These are phyloP conservation scores for Oncorhynchus nerka DNA, from an alignment of 2,113 vertebrate species.

Conservation along the genomic window DNA sequence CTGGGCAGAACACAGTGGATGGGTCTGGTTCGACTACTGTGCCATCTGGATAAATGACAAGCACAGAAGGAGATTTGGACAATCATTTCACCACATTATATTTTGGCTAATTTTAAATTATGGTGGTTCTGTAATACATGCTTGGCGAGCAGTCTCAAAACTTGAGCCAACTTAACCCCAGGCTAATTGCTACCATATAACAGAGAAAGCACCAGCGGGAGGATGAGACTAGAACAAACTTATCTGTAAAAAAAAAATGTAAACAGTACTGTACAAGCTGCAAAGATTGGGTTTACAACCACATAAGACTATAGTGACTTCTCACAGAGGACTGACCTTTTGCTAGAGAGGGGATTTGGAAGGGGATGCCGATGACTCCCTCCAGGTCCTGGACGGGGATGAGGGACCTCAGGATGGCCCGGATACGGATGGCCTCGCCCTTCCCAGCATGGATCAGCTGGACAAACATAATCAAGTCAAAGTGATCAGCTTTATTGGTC, in stretches of 20 bases:
- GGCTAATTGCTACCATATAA: constrained; percentile 53
- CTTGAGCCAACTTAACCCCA: no score
- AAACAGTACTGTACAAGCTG: neutral
- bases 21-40: constrained; percentile 87
- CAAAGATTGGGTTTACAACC: neutral
- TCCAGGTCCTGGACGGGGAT: constrained; percentile 89
- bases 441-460: constrained; percentile 91
- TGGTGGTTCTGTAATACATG: no score
- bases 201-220: no score
- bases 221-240: no score
- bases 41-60: constrained; percentile 79
- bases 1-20: constrained; percentile 91
- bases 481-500: constrained; percentile 38
- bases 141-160: no score
- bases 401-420: constrained; percentile 90
- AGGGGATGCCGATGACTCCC: constrained; percentile 89
- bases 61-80: neutral
- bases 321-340: constrained; percentile 75
- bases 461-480: constrained; percentile 18
- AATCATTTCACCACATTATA: no score
- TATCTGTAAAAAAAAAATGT: constrained; percentile 52
- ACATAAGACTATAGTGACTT: neutral
- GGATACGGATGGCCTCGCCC: constrained; percentile 91
- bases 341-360: constrained; percentile 85
- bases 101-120: constrained; percentile 36